Evolutionary conservation across 2,888 invertebrate genomes (phyloP), one percentile per base, ranked within the genome.

Genomic region (Polymixis flavicincta): DNA sequence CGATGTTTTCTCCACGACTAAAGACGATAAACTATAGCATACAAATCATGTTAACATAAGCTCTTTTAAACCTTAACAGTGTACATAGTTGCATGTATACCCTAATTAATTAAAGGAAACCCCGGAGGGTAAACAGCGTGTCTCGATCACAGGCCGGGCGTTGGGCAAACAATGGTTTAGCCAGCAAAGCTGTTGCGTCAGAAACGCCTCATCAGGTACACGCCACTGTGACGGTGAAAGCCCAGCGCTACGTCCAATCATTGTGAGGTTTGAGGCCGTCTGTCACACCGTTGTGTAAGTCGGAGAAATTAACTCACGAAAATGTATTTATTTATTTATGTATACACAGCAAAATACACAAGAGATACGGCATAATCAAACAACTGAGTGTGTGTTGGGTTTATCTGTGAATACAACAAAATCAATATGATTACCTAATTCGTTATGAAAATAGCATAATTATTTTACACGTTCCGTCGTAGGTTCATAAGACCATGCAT

Each of bases 181-280:
- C 75, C 64, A 71, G 86, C 74, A 80, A 84, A 83, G 83, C 88
- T 86, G 89, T 87, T 74, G 87, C 88, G 88, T 85, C 86, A 88
- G 89, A 87, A 92, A 90, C 89, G 92, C 91, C 90, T 92, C 93
- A 92, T 95, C 92, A 94, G 90, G 89, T 85, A 86, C 85, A 87
- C 75, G 86, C 83, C 64, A 83, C 67, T 71, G 85, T 78, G 69
- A 81, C 70, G 76, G 85, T 74, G 88, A 91, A 88, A 88, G 86
- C 85, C 82, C 80, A 85, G 85, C 80, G 88, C 87, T 70, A 85
- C 90, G 89, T 89, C 91, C 90, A 90, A 91, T 91, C 89, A 92
- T 89, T 90, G 87, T 88, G 87, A 74, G 76, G 82, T 85, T 74
- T 85, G 68, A 50, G 71, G 79, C 76, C 17, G 72, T 37, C 54